These are phyloP conservation scores for Melipona quadrifasciata DNA, from an alignment of 1,140 invertebrate species.

Conservation along the genomic window DNA sequence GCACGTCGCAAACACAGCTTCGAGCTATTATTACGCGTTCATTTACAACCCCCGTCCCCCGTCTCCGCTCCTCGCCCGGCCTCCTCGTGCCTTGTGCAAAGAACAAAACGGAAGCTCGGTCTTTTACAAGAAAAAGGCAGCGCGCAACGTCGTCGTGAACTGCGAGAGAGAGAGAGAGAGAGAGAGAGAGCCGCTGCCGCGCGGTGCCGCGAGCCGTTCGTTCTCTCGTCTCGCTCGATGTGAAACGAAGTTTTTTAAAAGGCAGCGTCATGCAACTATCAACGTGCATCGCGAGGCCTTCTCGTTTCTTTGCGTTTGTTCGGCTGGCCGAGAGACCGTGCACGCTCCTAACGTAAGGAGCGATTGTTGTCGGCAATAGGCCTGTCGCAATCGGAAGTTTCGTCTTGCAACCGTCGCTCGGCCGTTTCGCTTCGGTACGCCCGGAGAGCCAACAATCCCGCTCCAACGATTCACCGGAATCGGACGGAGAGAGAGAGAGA, in stretches of 20 bases:
- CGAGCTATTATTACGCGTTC: slow-evolving; percentile 50
- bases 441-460: slow-evolving; percentile 59
- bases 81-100: neutral
- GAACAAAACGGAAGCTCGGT: slow-evolving; percentile 53
- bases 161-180: neutral
- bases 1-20: slow-evolving; percentile 46
- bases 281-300: slow-evolving; percentile 46
- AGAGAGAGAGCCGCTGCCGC: neutral
- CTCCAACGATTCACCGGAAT: slow-evolving; percentile 63
- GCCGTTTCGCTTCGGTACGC: slow-evolving; percentile 74
- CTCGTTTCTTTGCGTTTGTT: slow-evolving; percentile 54
- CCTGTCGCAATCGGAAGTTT: slow-evolving; percentile 81
- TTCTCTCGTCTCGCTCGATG: slow-evolving; percentile 51
- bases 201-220: slow-evolving; percentile 14
- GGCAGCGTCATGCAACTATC: slow-evolving; percentile 37
- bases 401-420: slow-evolving; percentile 76
- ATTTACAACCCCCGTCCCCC: slow-evolving; percentile 31
- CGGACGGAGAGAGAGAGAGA: neutral
- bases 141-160: neutral
- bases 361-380: slow-evolving; percentile 75
- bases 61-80: too few relatives aligned
- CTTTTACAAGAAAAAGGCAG: slow-evolving; percentile 44
- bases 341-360: slow-evolving; percentile 71
- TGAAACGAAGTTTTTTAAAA: slow-evolving; percentile 41
- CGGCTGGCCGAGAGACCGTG: slow-evolving; percentile 68